Evolutionary conservation across 2,113 vertebrate genomes (phyloP), one percentile per base, ranked within the genome.

Genomic region (Rynchops niger): DNA sequence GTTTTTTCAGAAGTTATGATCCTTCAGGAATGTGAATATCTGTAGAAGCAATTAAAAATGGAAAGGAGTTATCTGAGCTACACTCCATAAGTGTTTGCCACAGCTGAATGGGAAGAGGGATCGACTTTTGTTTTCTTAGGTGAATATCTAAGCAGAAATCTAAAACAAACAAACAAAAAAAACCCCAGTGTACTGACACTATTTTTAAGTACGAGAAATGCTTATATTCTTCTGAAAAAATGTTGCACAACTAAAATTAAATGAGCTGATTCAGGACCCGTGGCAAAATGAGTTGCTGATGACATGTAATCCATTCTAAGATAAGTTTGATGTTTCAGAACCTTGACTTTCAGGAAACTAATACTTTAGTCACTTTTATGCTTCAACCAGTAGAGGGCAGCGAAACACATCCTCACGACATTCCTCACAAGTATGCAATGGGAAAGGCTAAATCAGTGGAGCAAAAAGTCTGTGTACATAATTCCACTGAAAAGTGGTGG

Each of bases 331-430:
- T 7, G 18, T 56, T 73, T 32, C 50, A 69, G 40, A 79, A 55
- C n/a, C 45, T 49, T 8, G 4, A 32, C 13, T 82, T 56, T 1
- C 15, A 55, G 58, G 43, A 3, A 58, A 21, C 5, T 40, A 34
- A 5, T 73, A n/a, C 40, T 88, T 88, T 6, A 47, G 86, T 61
- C 38, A n/a, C 70, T 90, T 90, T 25, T 45, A 0, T 6, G 17
- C n/a, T 92, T 72, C 30, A 43, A 0, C 88, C 97, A 61, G 76
- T 9, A 94, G 97, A 97, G 92, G 92, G 92, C 95, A 92, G 92
- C 10, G 12, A 59, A 88, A 23, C 25, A 11, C 43, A 36, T 3
- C 36, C 65, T 52, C 14, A 2, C 1, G 1, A 19, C 9, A 1
- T 36, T 67, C 86, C 34, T 85, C 21, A 0, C 15, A 9, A 11